Evolutionary conservation across 1,140 invertebrate genomes (phyloP).

Genomic region (Drosophila kanapiae): DNA sequence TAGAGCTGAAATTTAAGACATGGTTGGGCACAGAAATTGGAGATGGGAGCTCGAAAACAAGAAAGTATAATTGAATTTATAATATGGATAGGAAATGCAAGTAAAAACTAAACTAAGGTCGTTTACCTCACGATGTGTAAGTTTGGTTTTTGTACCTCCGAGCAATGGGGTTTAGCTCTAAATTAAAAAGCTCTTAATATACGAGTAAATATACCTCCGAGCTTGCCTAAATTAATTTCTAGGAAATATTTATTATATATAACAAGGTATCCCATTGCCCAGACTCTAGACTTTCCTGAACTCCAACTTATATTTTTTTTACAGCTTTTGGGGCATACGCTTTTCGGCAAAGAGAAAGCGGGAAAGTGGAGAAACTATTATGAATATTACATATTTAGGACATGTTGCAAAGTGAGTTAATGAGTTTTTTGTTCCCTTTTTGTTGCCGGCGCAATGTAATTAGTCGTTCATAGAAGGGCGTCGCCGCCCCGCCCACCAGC

Average conservation of each 20-base stretch:
- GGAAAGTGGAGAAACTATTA: conserved; percentile 44
- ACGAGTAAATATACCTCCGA: no score
- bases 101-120: no score
- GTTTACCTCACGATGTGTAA: no score
- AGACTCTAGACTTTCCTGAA: rapidly evolving
- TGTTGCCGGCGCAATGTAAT: conserved; percentile 46
- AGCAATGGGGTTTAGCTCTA: no score
- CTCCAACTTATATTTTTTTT: conserved; percentile 3
- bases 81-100: no score
- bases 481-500: neutral
- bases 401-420: conserved; percentile 61
- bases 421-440: conserved; percentile 58
- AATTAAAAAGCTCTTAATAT: no score
- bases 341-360: conserved; percentile 9
- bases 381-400: conserved; percentile 47
- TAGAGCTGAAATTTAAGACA: neutral
- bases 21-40: neutral
- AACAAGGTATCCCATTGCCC: neutral
- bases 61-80: no score
- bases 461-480: conserved; percentile 44
- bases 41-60: no score
- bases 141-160: no score
- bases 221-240: neutral
- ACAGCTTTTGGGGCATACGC: conserved; percentile 37
- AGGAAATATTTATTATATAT: neutral